Base-by-base conservation (phyloP, 53 echinoderm and acorn worm species). In the Holothuria leucospilota region DNA sequence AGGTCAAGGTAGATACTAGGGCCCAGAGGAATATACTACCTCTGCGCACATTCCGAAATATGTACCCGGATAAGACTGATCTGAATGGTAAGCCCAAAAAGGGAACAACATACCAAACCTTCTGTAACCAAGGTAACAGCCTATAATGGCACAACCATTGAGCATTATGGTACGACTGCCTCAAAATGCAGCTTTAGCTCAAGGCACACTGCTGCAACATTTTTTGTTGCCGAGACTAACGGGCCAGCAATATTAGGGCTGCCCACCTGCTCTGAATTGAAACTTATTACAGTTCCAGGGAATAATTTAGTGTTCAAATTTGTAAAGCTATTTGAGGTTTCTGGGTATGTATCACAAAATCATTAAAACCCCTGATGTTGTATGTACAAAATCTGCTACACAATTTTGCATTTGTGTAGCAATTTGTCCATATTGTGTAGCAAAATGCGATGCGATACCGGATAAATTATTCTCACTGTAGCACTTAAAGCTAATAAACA, bases 1-100 rank as follows among this genome's bases (percentile, higher is more conserved):
- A 29, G 64, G 86, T 63, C 9, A 82, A 82, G 39, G 82, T 82
- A 3, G 82, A 82, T 63, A 82, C 82, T 77, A 51, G 21, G 34
- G 59, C 81, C 18, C 58, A 80, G 60, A 58, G 81, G 56, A 80
- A 80, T 26, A 80, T 80, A 26, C 60, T 80, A 10, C 81, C 81
- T 11, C 26, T 80, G n/a, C 49, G 81, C 9, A 56, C 40, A 4
- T 77, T 77, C 11, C 34, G 46, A 51, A 40, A 77, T 18, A 80
- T 80, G 81, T 80, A 58, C 39, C 81, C 81, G 4, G 30, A 80
- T 24, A 58, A 58, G 30, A 80, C 53, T 9, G 20, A 58, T 63
- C 23, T 63, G n/a, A 4, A 63, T 63, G 64, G 64, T 27, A 24
- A 24, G 23, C 64, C 27, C 7, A 63, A 11, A 11, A n/a, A 63